Evolutionary conservation across 2,888 invertebrate genomes (phyloP), one percentile per base, ranked within the genome.

Genomic region (Amiota minor): DNA sequence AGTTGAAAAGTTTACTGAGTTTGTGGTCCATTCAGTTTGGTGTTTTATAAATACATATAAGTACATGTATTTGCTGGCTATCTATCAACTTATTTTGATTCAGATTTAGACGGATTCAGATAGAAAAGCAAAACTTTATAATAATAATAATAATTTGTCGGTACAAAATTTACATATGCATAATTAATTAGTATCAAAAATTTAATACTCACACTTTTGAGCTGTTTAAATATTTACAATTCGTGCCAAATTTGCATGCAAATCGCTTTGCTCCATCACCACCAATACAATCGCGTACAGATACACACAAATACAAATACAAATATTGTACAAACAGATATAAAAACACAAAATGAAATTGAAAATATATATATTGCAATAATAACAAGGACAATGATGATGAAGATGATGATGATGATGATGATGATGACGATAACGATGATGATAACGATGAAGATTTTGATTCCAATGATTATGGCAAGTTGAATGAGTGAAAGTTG

Each of bases 171-270:
- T 88, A 88, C 88, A 88, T 87, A 88, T 88, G 88, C 87, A 88
- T 88, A 88, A 88, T 88, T 88, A 88, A 88, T 88, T 88, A 88
- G 87, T 86, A 88, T 88, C 87, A 88, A 88, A 88, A 88, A 88
- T 88, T 88, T 88, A 88, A 85, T 87, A 83, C 88, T 86, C 86
- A 86, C 87, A 88, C 88, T 88, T 86, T 85, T 85, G 81, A 87
- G 87, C 86, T 87, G 85, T 85, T 86, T 86, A 86, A 86, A 86
- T 86, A 86, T 86, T 86, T 86, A 86, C 86, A 87, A 83, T 86
- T 86, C 86, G 86, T 86, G 86, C 86, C 86, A 87, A 87, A 87
- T 87, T 88, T 87, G 88, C 83, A 88, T 86, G 88, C 87, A 85
- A 86, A 86, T 88, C 86, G 87, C 84, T 87, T 84, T 85, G 82